phyloP scores from a whole-genome alignment of 2,113 vertebrate genomes.

The Rhadina sibilatrix region DNA sequence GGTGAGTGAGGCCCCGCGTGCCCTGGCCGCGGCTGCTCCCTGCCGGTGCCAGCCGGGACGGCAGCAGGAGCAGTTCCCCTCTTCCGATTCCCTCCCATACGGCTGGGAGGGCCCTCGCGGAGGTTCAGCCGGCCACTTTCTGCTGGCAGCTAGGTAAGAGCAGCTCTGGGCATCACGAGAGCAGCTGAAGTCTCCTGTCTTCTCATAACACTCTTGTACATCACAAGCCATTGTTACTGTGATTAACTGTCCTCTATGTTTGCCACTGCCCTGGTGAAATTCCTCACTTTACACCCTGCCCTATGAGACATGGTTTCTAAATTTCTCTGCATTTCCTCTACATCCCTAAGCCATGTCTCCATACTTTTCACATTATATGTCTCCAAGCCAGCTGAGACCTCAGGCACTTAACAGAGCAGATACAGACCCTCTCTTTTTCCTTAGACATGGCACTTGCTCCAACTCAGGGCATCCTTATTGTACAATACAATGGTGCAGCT shows the following conservation, averaged over 20 bases:
- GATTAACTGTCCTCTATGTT: background rate
- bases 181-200: background rate
- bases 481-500: background rate
- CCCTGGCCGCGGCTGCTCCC: constrained; percentile 10
- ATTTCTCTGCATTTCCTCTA: background rate
- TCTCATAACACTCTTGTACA: background rate
- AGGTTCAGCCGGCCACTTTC: background rate
- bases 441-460: fast-evolving
- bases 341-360: background rate
- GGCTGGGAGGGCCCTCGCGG: background rate
- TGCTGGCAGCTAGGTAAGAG: background rate
- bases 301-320: background rate
- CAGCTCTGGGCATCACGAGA: background rate
- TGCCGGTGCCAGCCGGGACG: background rate
- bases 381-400: background rate
- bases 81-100: fast-evolving
- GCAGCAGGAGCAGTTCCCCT: background rate
- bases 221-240: background rate
- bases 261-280: background rate
- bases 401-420: background rate
- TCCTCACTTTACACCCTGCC: background rate
- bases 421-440: background rate
- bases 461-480: background rate
- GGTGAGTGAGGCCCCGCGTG: constrained; percentile 64
- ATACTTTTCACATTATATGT: background rate